Base-by-base conservation (phyloP, 2,113 vertebrate species). In the Neodon shergylaensis region DNA sequence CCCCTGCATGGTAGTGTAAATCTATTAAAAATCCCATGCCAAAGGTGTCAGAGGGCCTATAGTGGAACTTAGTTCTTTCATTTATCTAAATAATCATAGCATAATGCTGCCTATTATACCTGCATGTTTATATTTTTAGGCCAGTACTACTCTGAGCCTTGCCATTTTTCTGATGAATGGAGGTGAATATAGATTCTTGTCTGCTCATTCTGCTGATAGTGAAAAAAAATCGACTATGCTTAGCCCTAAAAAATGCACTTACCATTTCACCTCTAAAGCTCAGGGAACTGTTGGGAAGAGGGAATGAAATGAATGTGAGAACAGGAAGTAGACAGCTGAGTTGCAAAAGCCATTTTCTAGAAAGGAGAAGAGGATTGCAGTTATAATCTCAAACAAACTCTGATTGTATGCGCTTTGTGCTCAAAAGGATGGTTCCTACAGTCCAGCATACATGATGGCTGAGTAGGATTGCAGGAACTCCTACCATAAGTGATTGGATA, bases 171-270 rank as follows among this genome's bases (percentile, higher is more conserved):
- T 44, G 33, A 44, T 84, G 36, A 63, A 58, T 83, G 13, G 7
- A 63, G 14, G 14, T 42, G 8, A 65, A 28, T 31, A 26, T 13
- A 63, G n/a, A 42, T 42, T 42, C 24, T 31, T 83, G 24, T 1
- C 24, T 31, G 5, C 16, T 78, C 26, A 31, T 49, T 31, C 8
- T 16, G 14, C 28, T 49, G 44, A 31, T 4, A 44, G 42, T 77
- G 13, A 28, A 31, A 14, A 16, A 16, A 6, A 1, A 31, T 33
- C 19, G 13, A 33, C 7, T 33, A 1, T 4, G 21, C 0, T 84
- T 3, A 84, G 7, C 26, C 54, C 26, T 84, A 65, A 31, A 63
- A 26, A 17, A 10, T 16, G 44, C n/a, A 44, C 14, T 84, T 63
- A 61, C 10, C 7, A 16, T 28, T 44, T 17, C 14, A 7, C 14